Evolutionary conservation across 2,113 vertebrate species (phyloP).

Genomic region (Enhydra lutris): DNA sequence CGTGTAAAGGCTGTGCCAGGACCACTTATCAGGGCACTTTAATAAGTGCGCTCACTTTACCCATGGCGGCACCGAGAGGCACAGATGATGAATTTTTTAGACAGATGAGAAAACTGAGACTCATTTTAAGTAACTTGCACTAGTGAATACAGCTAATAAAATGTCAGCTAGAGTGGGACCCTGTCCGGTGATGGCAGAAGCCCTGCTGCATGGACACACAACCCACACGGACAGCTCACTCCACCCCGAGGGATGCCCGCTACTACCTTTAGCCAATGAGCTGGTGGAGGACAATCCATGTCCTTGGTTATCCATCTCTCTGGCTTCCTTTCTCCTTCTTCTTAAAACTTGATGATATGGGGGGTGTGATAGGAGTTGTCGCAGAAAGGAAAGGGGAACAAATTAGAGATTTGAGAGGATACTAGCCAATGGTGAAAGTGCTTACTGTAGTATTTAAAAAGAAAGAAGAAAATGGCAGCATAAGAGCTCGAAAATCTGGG

Average conservation of each 20-base stretch:
- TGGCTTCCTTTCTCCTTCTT: neutral
- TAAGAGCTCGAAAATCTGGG: neutral
- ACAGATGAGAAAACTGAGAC: neutral
- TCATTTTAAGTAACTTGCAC: neutral
- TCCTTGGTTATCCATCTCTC: neutral
- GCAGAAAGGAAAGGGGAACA: neutral
- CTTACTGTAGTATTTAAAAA: neutral
- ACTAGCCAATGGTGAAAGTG: neutral
- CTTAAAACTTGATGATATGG: neutral
- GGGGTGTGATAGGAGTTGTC: neutral
- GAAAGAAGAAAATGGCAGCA: neutral
- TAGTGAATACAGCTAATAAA: neutral
- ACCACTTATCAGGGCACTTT: neutral
- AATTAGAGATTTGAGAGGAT: neutral
- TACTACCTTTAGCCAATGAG: neutral
- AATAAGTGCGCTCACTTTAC: neutral
- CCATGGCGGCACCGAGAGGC: neutral
- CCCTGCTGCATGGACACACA: neutral
- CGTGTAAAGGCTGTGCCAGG: neutral
- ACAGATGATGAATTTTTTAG: neutral
- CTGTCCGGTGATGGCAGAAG: neutral
- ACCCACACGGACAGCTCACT: neutral
- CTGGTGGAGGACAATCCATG: accelerated
- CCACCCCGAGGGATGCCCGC: neutral
- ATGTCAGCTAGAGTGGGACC: neutral